A percentile compares a stretch with the other conserved stretches of the same genome.
phyloP scores from a whole-genome alignment of 2,113 vertebrate genomes.

The Caracal caracal region DNA sequence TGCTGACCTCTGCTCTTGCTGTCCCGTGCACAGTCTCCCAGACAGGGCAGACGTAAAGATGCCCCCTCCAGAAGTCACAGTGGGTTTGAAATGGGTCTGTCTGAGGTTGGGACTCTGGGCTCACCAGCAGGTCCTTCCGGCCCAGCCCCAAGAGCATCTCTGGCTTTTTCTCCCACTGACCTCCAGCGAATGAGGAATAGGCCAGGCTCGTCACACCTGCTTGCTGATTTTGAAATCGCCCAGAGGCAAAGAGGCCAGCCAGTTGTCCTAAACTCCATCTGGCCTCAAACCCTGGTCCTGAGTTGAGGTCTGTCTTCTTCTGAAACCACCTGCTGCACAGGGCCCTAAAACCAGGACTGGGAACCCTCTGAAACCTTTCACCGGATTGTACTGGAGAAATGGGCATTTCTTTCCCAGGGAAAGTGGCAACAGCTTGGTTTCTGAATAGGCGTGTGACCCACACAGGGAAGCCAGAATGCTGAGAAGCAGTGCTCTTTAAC shows the following conservation, averaged over 20 bases:
- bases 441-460: background rate
- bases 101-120: background rate
- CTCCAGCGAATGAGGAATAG: background rate
- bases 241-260: background rate
- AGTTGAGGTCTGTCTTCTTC: background rate
- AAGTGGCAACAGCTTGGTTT: background rate
- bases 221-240: background rate
- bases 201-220: background rate
- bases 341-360: background rate
- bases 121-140: background rate
- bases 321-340: background rate
- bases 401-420: background rate
- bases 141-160: background rate
- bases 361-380: accelerated
- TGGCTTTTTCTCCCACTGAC: background rate
- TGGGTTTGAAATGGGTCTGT: background rate
- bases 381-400: background rate
- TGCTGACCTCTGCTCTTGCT: background rate
- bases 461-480: background rate
- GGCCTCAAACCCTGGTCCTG: background rate
- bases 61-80: background rate
- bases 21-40: too few species aligned
- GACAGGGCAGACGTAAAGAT: too few species aligned
- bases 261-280: background rate
- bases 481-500: background rate